Percentiles rank a stretch among this genome's conserved stretches.
Conservation (phyloP, 2,888 invertebrate species). For the Antheraea assamensis region DNA sequence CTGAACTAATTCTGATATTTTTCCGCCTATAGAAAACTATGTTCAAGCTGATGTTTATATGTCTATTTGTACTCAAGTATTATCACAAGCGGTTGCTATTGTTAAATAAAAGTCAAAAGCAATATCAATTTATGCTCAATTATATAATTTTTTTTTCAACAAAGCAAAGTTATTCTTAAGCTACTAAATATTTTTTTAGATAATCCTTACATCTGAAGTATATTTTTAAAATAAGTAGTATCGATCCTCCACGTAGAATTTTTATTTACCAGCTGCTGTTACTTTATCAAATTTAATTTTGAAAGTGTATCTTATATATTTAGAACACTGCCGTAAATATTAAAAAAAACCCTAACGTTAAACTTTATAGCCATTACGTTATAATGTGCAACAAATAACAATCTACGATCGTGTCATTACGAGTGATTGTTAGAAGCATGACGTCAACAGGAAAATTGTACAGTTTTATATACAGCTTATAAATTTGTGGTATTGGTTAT, state of each 20-base stretch:
- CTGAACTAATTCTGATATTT: too few species aligned
- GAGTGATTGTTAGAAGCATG: slow-evolving; percentile 14
- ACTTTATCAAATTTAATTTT: neutral
- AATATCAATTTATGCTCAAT: too few species aligned
- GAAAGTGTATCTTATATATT: neutral
- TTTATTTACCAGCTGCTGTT: too few species aligned
- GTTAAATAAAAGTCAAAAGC: too few species aligned
- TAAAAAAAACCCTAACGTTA: neutral
- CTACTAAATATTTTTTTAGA: neutral
- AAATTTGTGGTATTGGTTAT: slow-evolving; percentile 5
- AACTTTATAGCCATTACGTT: slow-evolving; percentile 13
- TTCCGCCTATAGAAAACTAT: too few species aligned
- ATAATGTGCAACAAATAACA: slow-evolving; percentile 12
- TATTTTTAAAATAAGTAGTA: neutral
- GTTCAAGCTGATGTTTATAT: too few species aligned
- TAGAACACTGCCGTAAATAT: neutral
- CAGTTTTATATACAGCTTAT: slow-evolving; percentile 1
- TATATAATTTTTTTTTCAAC: too few species aligned
- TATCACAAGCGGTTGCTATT: too few species aligned
- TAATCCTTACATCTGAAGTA: neutral
- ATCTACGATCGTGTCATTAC: slow-evolving; percentile 7
- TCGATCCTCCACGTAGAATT: too few species aligned
- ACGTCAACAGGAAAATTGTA: slow-evolving; percentile 16
- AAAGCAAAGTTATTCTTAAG: neutral
- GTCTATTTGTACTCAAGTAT: too few species aligned